Evolutionary conservation across 2,113 vertebrate species (phyloP).

Genomic region (Mola mola): DNA sequence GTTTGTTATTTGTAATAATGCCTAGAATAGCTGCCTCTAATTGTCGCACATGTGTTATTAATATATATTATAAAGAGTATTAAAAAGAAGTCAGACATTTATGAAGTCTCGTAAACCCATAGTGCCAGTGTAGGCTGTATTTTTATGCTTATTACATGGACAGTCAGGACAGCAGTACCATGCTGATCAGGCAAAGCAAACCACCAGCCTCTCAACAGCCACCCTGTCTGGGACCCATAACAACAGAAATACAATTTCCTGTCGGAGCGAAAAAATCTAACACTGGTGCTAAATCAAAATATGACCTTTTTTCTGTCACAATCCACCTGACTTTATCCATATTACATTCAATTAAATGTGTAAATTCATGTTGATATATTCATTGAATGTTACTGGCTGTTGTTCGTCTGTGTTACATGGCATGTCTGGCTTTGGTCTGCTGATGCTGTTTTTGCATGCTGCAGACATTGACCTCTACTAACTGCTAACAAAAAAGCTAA

Average conservation of each 20-base stretch:
- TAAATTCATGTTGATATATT: constrained; percentile 22
- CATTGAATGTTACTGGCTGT: constrained; percentile 44
- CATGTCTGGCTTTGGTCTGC: constrained; percentile 64
- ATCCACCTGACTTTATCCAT: constrained; percentile 61
- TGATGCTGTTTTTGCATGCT: constrained; percentile 68
- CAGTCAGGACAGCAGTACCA: constrained; percentile 57
- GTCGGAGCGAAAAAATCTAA: neutral
- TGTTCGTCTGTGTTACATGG: constrained; percentile 50
- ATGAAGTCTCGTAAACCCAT: neutral
- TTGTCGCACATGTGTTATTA: constrained; percentile 13
- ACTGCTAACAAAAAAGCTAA: constrained; percentile 45
- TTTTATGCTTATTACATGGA: constrained; percentile 34
- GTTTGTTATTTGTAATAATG: no score
- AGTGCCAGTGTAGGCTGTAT: constrained; percentile 9
- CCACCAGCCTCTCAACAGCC: constrained; percentile 50
- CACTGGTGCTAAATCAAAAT: neutral
- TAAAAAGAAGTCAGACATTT: constrained; percentile 10
- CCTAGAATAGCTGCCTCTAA: constrained; percentile 28
- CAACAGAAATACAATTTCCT: neutral
- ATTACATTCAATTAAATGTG: constrained; percentile 10
- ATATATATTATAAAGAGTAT: neutral
- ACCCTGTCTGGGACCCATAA: constrained; percentile 16
- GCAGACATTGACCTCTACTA: constrained; percentile 42
- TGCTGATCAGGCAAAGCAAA: constrained; percentile 38
- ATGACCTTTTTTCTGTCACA: neutral